These are phyloP conservation scores for Lampris megalopsis DNA, from an alignment of 2,113 vertebrate genomes.

Conservation along the genomic window DNA sequence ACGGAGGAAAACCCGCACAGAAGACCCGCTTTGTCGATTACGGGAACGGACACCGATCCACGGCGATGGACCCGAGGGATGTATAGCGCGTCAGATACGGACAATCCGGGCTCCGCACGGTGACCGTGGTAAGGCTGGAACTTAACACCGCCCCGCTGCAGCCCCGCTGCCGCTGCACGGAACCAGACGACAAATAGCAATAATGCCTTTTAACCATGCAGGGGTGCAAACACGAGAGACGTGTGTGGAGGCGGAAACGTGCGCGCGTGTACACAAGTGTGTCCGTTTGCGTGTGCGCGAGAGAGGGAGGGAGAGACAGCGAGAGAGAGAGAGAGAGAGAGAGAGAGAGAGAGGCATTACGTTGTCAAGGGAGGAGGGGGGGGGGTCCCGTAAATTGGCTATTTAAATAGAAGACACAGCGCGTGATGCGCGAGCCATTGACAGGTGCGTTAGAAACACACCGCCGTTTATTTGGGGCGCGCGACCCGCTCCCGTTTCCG, in stretches of 20 bases:
- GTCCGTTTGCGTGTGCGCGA: slow-evolving; percentile 44
- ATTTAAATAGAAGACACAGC: slow-evolving; percentile 51
- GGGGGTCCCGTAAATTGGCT: slow-evolving; percentile 45
- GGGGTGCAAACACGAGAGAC: neutral
- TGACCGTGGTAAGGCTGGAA: slow-evolving; percentile 82
- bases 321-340: neutral
- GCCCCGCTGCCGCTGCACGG: slow-evolving; percentile 49
- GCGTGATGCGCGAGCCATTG: slow-evolving; percentile 60
- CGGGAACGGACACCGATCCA: slow-evolving; percentile 53
- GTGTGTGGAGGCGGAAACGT: slow-evolving; percentile 9
- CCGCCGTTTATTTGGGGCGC: slow-evolving; percentile 69
- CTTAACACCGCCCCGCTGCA: slow-evolving; percentile 72
- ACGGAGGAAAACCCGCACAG: slow-evolving; percentile 41
- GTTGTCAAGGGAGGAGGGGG: slow-evolving; percentile 55
- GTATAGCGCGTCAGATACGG: slow-evolving; percentile 70
- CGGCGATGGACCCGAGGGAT: slow-evolving; percentile 68
- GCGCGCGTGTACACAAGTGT: slow-evolving; percentile 26
- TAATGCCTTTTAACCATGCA: slow-evolving; percentile 7
- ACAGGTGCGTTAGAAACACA: slow-evolving; percentile 72
- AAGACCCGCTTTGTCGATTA: slow-evolving; percentile 49
- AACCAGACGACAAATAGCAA: slow-evolving; percentile 13
- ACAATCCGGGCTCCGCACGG: slow-evolving; percentile 70
- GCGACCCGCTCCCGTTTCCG: slow-evolving; percentile 51
- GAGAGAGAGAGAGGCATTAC: slow-evolving; percentile 16
- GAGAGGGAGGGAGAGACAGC: slow-evolving; percentile 34